Evolutionary conservation across 2,113 vertebrate species (phyloP).

Genomic region (Notothenia coriiceps): DNA sequence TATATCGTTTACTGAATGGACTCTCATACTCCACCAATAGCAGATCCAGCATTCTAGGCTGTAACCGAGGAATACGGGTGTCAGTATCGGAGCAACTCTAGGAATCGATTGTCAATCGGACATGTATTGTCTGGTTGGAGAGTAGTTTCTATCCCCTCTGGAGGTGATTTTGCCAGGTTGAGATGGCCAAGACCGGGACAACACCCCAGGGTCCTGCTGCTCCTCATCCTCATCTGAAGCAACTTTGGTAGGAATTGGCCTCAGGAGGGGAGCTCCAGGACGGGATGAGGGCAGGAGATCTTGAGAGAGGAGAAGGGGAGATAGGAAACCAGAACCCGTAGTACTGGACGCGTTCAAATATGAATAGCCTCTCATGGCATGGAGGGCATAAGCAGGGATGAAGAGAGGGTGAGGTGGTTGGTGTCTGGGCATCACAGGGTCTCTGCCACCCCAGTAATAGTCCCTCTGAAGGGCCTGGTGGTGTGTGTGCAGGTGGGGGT

Average conservation of each 20-base stretch:
- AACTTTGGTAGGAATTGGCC: slow-evolving; percentile 23
- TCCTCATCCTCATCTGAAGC: slow-evolving; percentile 80
- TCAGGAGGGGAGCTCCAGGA: slow-evolving; percentile 52
- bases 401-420: slow-evolving; percentile 63
- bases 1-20: too few species aligned
- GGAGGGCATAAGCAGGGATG: slow-evolving; percentile 68
- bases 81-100: not conserved
- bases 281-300: slow-evolving; percentile 55
- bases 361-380: slow-evolving; percentile 73
- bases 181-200: slow-evolving; percentile 39
- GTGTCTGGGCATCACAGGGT: slow-evolving; percentile 28
- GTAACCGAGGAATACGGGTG: not conserved
- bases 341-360: slow-evolving; percentile 64
- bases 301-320: slow-evolving; percentile 64
- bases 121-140: slow-evolving; percentile 46
- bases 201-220: slow-evolving; percentile 76
- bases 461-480: slow-evolving; percentile 54
- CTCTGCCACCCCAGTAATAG: slow-evolving; percentile 57
- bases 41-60: too few species aligned
- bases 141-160: slow-evolving; percentile 15
- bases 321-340: slow-evolving; percentile 49
- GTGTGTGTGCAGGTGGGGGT: slow-evolving; percentile 61
- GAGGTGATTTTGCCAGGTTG: slow-evolving; percentile 84
- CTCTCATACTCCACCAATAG: too few species aligned
- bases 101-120: slow-evolving; percentile 31